Evolutionary conservation across 1,140 invertebrate genomes (phyloP), one percentile per base, ranked within the genome.

Genomic region (Chelonus insularis): DNA sequence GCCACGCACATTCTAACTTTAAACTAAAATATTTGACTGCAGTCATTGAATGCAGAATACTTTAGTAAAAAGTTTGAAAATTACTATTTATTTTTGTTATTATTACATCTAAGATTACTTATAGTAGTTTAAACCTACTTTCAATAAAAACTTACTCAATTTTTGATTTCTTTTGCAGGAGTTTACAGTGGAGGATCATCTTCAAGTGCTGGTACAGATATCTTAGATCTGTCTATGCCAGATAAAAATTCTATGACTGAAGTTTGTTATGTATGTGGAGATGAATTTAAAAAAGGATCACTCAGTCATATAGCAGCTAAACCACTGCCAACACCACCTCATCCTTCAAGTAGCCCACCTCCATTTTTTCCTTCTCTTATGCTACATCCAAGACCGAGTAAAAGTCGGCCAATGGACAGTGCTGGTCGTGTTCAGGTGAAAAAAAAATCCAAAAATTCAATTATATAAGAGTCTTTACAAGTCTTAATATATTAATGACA

Each of bases 241-340:
- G 91, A 94, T 72, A 94, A 94, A 82, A 94, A 94, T 82, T 91
- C 91, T 36, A 87, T 89, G 57, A 93, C 91, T 39, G 92, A 94
- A 83, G 92, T 94, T 16, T 94, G 90, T 76, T 92, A 92, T 75
- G 89, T 94, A 8, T 95, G 93, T 76, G 92, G 92, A n/a, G 91
- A 93, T 73, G 91, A 94, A 76, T 90, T 90, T 72, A 87, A 88
- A 60, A 84, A 89, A 57, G 92, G 92, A 34, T 91, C 90, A 60
- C 83, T 95, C 18, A 86, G 80, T 58, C 83, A 85, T 66, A 84
- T 88, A 11, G 84, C 85, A 48, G 85, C 86, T 6, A 88, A 87
- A 71, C 85, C 84, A 65, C 63, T 82, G 62, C 75, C 75, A 66
- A 79, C 73, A 48, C 76, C 76, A 58, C 77, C 81, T 2, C 76